These are phyloP conservation scores for Mesoclemmys tuberculata DNA, from an alignment of 2,113 vertebrate genomes.

Conservation along the genomic window DNA sequence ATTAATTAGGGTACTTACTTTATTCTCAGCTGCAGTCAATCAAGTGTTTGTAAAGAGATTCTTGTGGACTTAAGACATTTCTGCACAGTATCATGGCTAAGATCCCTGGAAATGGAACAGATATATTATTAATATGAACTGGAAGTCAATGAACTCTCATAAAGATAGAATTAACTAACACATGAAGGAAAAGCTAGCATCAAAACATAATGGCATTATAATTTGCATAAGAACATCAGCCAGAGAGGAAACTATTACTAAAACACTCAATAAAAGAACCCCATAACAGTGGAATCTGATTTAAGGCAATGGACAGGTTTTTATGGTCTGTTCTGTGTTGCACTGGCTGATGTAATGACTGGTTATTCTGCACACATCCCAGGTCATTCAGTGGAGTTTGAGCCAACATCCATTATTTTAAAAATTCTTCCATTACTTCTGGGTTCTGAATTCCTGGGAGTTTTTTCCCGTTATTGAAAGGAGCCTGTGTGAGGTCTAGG, in stretches of 20 bases:
- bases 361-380: constrained; percentile 51
- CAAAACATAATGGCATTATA: constrained; percentile 65
- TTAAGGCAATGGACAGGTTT: constrained; percentile 70
- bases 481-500: constrained; percentile 74
- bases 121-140: constrained; percentile 39
- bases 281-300: constrained; percentile 68
- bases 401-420: constrained; percentile 71
- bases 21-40: background rate
- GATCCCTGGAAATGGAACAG: constrained; percentile 45
- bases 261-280: constrained; percentile 61
- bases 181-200: constrained; percentile 40
- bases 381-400: constrained; percentile 54
- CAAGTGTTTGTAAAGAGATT: constrained; percentile 28
- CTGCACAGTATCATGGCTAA: constrained; percentile 39
- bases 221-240: constrained; percentile 68
- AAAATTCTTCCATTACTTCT: constrained; percentile 60
- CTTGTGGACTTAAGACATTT: constrained; percentile 36
- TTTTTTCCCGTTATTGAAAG: constrained; percentile 67
- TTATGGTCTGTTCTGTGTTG: constrained; percentile 72
- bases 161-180: constrained; percentile 59
- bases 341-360: constrained; percentile 67
- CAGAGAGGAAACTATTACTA: constrained; percentile 72
- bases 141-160: constrained; percentile 48
- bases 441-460: constrained; percentile 68
- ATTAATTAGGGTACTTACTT: background rate